Evolutionary conservation across 2,888 invertebrate species (phyloP), one percentile per base, ranked within the genome.

Genomic region (Thysanoteuthis rhombus): DNA sequence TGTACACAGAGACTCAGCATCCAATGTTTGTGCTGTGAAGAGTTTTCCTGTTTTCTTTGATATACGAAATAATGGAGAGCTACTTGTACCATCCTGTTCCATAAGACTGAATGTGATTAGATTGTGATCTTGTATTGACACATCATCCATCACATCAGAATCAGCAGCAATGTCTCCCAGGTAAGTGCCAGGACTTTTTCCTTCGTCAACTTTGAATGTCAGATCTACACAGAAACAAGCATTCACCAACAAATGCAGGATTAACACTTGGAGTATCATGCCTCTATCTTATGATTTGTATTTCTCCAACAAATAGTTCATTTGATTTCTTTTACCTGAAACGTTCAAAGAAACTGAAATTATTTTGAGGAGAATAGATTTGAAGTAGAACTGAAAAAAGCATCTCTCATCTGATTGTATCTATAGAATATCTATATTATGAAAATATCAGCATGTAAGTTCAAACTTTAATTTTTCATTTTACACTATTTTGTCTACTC

Each of bases 1-100:
- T 90, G 90, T 90, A 39, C 90, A 90, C 90, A 90, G 25, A 28
- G 39, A 39, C 5, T 90, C 90, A 90, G 90, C 90, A 39, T 90
- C 90, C 39, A 90, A 42, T 40, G 90, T 90, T 90, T 90, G 90
- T 39, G 90, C 42, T 40, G 90, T 90, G 6, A 40, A 90, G 16
- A 90, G 90, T 90, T 90, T 90, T 90, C 90, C 75, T 75, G 75
- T 75, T 4, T 75, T 75, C 36, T 75, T 75, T 36, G 75, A 75
- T 36, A 75, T 75, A 12, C 75, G 75, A 3, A 75, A 75, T 75
- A 75, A 75, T 75, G 75, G 75, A 12, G 75, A 75, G 3, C 19
- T 75, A 6, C 75, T 75, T 16, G n/a, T 75, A 0, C 75, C 75
- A 75, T 75, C 75, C 75, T 75, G 75, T 75, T 75, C 75, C 75